Evolutionary conservation across 2,797 vertebrate species (phyloP).

Genomic region (Pempheris klunzingeri): DNA sequence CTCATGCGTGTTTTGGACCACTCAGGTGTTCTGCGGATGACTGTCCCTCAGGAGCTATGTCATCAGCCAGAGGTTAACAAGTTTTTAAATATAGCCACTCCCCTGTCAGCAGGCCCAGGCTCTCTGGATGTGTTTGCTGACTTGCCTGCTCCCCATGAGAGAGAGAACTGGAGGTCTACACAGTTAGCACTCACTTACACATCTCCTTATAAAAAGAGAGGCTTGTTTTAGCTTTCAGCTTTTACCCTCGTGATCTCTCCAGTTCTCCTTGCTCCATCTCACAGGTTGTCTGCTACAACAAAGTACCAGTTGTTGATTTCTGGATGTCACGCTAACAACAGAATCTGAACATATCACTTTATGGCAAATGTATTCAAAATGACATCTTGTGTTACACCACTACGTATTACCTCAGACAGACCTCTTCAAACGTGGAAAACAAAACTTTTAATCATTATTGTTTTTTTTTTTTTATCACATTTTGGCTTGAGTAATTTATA

Average conservation of each 20-base stretch:
- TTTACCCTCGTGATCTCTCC: background rate
- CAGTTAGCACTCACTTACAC: constrained; percentile 40
- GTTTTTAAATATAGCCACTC: constrained; percentile 71
- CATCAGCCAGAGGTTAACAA: constrained; percentile 69
- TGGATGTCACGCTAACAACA: background rate
- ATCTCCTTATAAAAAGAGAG: constrained; percentile 9
- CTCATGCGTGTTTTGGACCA: background rate
- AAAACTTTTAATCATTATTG: background rate
- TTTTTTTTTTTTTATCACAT: background rate
- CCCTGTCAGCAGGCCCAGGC: constrained; percentile 26
- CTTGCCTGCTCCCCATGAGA: constrained; percentile 11
- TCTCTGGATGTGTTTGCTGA: constrained; percentile 27
- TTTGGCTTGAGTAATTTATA: background rate
- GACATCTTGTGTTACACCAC: no score
- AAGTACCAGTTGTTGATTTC: constrained; percentile 12
- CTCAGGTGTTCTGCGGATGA: constrained; percentile 36
- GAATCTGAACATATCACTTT: background rate
- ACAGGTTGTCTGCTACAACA: background rate
- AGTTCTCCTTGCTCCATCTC: background rate
- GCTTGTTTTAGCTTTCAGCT: constrained; percentile 13
- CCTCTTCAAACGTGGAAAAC: background rate
- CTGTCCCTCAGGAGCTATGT: constrained; percentile 48
- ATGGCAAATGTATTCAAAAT: background rate
- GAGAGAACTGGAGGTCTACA: background rate
- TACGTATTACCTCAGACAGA: background rate